These are phyloP conservation scores for Characodon lateralis DNA, from an alignment of 2,797 vertebrate genomes.

Conservation along the genomic window DNA sequence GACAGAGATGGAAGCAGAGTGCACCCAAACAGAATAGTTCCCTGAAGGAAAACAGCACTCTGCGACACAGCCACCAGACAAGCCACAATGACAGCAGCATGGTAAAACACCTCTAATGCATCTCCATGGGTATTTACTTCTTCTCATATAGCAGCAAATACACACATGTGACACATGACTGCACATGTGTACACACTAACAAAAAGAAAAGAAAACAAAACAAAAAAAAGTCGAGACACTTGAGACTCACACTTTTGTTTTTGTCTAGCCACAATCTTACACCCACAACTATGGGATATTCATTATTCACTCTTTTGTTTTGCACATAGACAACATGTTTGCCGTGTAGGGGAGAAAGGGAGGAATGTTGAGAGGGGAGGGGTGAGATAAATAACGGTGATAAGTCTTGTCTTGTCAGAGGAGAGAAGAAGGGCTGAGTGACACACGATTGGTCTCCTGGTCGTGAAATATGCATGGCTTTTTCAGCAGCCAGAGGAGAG, in stretches of 20 bases:
- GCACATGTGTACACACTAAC: constrained; percentile 32
- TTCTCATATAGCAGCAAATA: constrained; percentile 66
- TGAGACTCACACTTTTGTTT: constrained; percentile 59
- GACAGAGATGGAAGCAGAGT: constrained; percentile 5
- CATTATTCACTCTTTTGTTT: constrained; percentile 80
- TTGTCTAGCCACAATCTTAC: constrained; percentile 54
- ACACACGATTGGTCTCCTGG: constrained; percentile 78
- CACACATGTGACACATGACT: constrained; percentile 51
- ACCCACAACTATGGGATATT: constrained; percentile 56
- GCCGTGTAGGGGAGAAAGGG: constrained; percentile 31
- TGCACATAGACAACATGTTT: constrained; percentile 72
- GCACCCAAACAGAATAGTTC: constrained; percentile 34
- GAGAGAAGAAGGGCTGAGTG: constrained; percentile 78
- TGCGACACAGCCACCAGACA: constrained; percentile 52
- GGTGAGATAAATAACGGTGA: constrained; percentile 81
- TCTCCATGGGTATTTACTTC: constrained; percentile 65
- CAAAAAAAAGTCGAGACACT: constrained; percentile 36
- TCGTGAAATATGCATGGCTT: constrained; percentile 87
- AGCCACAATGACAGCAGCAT: constrained; percentile 74
- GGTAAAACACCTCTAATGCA: constrained; percentile 75
- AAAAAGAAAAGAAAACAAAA: constrained; percentile 24
- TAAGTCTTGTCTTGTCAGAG: constrained; percentile 79
- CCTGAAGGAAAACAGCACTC: constrained; percentile 51
- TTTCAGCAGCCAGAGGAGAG: constrained; percentile 80
- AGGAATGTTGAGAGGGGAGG: background rate